A percentile compares a stretch with the other conserved stretches of the same genome.
phyloP scores from a whole-genome alignment of 1,140 invertebrate species.

The Lysiphlebus fabarum region DNA sequence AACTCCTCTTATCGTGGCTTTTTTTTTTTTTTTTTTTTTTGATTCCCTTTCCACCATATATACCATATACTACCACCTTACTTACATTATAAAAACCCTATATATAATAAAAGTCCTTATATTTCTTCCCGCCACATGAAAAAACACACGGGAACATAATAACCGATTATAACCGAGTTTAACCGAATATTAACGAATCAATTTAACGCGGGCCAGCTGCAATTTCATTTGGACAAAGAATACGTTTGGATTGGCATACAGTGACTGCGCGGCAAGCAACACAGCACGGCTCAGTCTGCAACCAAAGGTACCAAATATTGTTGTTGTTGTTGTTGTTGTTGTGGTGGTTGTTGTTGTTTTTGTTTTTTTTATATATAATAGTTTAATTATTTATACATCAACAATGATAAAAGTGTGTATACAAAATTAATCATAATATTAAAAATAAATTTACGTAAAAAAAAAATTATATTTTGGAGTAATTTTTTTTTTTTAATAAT shows the following conservation, averaged over 20 bases:
- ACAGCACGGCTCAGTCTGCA: slow-evolving; percentile 52
- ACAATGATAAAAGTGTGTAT: no score
- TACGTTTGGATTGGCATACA: slow-evolving; percentile 47
- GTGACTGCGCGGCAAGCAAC: slow-evolving; percentile 52
- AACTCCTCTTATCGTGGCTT: slow-evolving; percentile 1
- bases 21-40: no score
- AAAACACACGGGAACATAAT: slow-evolving; percentile 40
- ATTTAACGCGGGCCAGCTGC: slow-evolving; percentile 52
- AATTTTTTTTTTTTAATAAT: no score
- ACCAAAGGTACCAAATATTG: slow-evolving; percentile 49
- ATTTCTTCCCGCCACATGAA: slow-evolving; percentile 50
- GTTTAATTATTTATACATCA: no score
- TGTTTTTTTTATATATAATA: no score
- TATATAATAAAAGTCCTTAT: slow-evolving; percentile 38
- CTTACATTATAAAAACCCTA: slow-evolving; percentile 17
- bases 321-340: no score
- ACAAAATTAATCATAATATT: no score
- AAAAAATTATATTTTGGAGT: no score
- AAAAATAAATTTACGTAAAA: no score
- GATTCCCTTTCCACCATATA: slow-evolving; percentile 25
- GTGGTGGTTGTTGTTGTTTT: no score
- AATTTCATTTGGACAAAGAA: slow-evolving; percentile 49
- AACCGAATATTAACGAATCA: slow-evolving; percentile 34
- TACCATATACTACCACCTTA: no score
- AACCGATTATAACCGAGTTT: slow-evolving; percentile 40